Evolutionary conservation across 1,140 invertebrate species (phyloP).

Genomic region (Drosophila seguyi): DNA sequence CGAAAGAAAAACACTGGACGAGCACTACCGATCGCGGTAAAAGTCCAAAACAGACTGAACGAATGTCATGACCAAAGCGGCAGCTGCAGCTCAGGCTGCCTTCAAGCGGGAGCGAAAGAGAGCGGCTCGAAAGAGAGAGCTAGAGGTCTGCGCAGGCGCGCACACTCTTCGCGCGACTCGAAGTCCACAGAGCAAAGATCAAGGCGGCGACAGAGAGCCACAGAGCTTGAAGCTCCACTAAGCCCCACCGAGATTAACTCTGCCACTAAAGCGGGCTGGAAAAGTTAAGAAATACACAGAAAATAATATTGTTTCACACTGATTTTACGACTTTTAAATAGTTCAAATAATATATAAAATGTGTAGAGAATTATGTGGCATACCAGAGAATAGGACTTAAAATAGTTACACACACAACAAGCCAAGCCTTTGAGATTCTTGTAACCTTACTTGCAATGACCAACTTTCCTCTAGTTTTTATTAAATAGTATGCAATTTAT

Average conservation of each 20-base stretch:
- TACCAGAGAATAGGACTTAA: not conserved
- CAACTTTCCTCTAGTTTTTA: not conserved
- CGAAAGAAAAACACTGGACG: slow-evolving; percentile 7
- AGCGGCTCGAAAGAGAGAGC: slow-evolving; percentile 11
- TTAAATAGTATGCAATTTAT: too few species aligned
- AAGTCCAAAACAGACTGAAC: slow-evolving; percentile 81
- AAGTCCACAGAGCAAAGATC: slow-evolving; percentile 22
- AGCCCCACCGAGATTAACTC: slow-evolving; percentile 27
- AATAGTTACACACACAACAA: not conserved
- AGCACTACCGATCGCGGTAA: slow-evolving; percentile 67
- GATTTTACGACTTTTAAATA: not conserved
- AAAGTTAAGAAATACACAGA: slow-evolving; percentile 26
- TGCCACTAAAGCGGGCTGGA: slow-evolving; percentile 7
- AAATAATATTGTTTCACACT: not conserved
- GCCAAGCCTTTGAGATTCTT: too few species aligned
- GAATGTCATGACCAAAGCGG: slow-evolving; percentile 81
- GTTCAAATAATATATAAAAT: not conserved
- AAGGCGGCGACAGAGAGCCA: slow-evolving; percentile 24
- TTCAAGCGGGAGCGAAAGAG: slow-evolving; percentile 18
- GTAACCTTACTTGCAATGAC: not conserved
- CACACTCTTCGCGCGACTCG: slow-evolving; percentile 18
- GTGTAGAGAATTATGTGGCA: not conserved
- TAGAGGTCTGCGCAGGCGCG: slow-evolving; percentile 40
- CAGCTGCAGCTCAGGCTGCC: slow-evolving; percentile 25
- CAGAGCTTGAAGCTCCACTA: slow-evolving; percentile 10